Percentiles rank a stretch among this genome's conserved stretches.
phyloP scores from a whole-genome alignment of 1,140 invertebrate species.

The Liolophura sinensis region DNA sequence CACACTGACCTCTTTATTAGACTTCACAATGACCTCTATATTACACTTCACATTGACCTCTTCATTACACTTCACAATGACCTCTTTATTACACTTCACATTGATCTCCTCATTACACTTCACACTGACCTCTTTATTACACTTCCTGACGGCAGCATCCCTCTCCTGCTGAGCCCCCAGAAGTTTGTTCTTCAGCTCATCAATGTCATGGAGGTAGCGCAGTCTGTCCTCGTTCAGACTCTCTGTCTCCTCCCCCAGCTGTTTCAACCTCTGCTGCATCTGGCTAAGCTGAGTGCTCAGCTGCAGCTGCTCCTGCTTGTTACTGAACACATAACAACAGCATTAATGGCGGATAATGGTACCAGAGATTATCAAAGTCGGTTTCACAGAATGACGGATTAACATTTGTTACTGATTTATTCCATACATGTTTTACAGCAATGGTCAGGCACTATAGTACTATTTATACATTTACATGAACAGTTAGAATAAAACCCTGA shows the following conservation, averaged over 20 bases:
- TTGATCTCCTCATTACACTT: too few species aligned
- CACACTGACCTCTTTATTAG: too few species aligned
- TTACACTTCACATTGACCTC: neutral
- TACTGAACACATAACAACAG: conserved; percentile 9
- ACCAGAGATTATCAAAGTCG: neutral
- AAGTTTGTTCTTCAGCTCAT: conserved; percentile 46
- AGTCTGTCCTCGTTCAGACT: conserved; percentile 44
- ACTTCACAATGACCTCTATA: too few species aligned
- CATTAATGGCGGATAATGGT: neutral
- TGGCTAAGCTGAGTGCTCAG: conserved; percentile 35
- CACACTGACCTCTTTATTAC: conserved; percentile 46
- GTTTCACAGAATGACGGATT: too few species aligned
- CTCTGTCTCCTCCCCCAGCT: conserved; percentile 46
- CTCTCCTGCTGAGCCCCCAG: conserved; percentile 41
- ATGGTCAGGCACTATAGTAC: too few species aligned
- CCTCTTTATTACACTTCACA: neutral
- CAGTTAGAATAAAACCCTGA: too few species aligned
- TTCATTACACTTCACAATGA: neutral
- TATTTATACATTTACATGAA: too few species aligned
- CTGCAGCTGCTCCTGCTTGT: conserved; percentile 24
- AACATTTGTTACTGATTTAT: too few species aligned
- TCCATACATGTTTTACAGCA: too few species aligned
- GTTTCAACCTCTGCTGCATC: conserved; percentile 38
- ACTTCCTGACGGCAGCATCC: conserved; percentile 47
- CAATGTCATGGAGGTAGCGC: conserved; percentile 35